These are phyloP conservation scores for Stegostoma tigrinum DNA, from an alignment of 2,113 vertebrate genomes.

Conservation along the genomic window DNA sequence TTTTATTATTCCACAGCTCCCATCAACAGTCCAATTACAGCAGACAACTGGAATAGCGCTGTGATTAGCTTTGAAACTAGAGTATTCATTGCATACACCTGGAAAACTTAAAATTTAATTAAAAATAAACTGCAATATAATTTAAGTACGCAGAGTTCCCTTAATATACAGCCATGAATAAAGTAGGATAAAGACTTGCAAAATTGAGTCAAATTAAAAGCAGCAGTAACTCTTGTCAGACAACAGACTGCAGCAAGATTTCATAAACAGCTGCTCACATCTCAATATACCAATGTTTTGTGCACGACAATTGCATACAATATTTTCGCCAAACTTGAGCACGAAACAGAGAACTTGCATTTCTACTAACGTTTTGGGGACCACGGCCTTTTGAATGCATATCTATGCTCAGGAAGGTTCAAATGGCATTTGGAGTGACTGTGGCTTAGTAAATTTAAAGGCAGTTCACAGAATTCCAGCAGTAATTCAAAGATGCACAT, in stretches of 20 bases:
- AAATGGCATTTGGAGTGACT: neutral
- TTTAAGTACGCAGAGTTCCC: neutral
- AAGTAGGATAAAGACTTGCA: neutral
- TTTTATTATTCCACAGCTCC: neutral
- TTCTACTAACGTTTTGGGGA: neutral
- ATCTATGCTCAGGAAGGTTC: neutral
- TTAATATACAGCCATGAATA: neutral
- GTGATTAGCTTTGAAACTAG: constrained; percentile 4
- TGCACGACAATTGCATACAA: neutral
- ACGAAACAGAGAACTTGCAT: neutral
- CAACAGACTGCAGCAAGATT: neutral
- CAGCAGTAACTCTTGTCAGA: neutral
- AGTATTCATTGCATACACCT: neutral
- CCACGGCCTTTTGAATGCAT: neutral
- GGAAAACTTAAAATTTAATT: neutral
- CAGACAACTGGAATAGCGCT: neutral
- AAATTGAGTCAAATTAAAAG: constrained; percentile 4
- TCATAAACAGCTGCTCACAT: neutral
- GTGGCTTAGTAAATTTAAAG: neutral
- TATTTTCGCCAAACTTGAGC: neutral
- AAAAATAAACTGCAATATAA: neutral
- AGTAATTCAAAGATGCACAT: neutral
- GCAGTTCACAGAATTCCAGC: neutral
- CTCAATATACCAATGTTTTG: neutral
- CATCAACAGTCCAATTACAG: neutral